A percentile compares a stretch with the other conserved stretches of the same genome.
phyloP scores from a whole-genome alignment of 2,888 invertebrate genomes.

The Ennomos fuscantarius region DNA sequence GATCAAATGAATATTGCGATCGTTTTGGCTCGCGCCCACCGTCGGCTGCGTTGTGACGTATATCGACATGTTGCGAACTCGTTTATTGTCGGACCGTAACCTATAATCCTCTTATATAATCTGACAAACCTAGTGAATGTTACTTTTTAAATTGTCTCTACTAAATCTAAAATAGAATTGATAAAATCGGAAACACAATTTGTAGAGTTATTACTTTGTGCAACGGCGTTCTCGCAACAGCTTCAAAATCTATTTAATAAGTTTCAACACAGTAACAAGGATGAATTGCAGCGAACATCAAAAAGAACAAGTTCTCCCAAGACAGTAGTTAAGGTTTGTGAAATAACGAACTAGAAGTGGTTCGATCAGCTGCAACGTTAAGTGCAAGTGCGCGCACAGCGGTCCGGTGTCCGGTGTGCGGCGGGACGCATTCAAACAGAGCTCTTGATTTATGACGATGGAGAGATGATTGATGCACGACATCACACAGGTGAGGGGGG shows the following conservation, averaged over 20 bases:
- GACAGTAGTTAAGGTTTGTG: conserved; percentile 3
- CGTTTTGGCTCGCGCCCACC: neutral
- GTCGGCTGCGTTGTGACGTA: conserved; percentile 2
- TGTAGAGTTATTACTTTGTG: neutral
- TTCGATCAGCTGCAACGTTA: conserved; percentile 6
- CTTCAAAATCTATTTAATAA: conserved; percentile 4
- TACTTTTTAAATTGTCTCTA: no score
- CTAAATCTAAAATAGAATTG: no score
- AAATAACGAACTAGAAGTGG: conserved; percentile 8
- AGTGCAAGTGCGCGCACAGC: neutral
- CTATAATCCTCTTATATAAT: neutral
- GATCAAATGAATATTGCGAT: conserved; percentile 10
- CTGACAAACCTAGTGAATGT: no score
- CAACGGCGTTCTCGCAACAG: neutral
- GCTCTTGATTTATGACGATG: conserved; percentile 26
- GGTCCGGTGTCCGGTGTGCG: neutral
- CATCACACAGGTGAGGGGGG: conserved; percentile 17
- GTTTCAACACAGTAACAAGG: conserved; percentile 9
- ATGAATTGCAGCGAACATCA: conserved; percentile 4
- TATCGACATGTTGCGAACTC: conserved; percentile 11
- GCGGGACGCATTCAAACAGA: neutral
- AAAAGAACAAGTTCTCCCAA: conserved; percentile 9
- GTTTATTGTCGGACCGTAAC: conserved; percentile 15
- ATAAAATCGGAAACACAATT: neutral
- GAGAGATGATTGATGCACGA: conserved; percentile 39